Conservation (phyloP, 1,140 invertebrate genomes). For the Neodiprion lecontei region DNA sequence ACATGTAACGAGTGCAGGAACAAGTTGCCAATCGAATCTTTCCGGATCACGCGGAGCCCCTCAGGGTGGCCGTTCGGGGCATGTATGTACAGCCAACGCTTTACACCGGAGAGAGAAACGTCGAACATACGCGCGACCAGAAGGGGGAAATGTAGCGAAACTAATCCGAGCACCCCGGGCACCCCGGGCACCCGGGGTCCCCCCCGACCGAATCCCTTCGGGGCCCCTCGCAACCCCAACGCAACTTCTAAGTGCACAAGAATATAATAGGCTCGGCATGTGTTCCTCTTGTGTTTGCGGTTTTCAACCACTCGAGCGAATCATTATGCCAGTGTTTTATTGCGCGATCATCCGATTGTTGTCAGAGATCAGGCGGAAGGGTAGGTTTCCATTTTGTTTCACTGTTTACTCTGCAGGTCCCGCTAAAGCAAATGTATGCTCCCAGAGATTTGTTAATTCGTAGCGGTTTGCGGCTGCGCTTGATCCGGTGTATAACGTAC, state of each 20-base stretch:
- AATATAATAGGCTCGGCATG: conserved; percentile 15
- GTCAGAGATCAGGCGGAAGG: neutral
- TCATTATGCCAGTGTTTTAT: conserved; percentile 57
- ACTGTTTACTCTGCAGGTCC: neutral
- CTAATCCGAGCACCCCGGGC: conserved; percentile 45
- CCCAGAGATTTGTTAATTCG: neutral
- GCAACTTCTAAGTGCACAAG: conserved; percentile 13
- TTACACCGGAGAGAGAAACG: neutral
- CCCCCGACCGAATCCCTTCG: conserved; percentile 8
- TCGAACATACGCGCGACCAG: conserved; percentile 54
- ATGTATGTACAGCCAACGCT: neutral
- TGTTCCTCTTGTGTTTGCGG: conserved; percentile 41
- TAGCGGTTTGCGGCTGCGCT: too few species aligned
- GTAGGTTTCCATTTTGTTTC: neutral
- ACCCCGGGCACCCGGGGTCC: conserved; percentile 25
- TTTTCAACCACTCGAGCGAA: conserved; percentile 47
- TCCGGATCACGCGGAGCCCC: neutral
- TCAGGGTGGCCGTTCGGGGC: neutral
- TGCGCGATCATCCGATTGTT: conserved; percentile 53
- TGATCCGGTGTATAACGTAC: too few species aligned
- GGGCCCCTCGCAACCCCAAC: neutral
- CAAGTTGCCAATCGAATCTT: too few species aligned
- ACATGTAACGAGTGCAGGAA: too few species aligned
- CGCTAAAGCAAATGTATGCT: conserved; percentile 7
- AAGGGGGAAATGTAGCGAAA: conserved; percentile 59